A percentile compares a stretch with the other conserved stretches of the same genome.
These are phyloP conservation scores for Diorhabda elongata DNA, from an alignment of 1,140 invertebrate genomes.

Conservation along the genomic window DNA sequence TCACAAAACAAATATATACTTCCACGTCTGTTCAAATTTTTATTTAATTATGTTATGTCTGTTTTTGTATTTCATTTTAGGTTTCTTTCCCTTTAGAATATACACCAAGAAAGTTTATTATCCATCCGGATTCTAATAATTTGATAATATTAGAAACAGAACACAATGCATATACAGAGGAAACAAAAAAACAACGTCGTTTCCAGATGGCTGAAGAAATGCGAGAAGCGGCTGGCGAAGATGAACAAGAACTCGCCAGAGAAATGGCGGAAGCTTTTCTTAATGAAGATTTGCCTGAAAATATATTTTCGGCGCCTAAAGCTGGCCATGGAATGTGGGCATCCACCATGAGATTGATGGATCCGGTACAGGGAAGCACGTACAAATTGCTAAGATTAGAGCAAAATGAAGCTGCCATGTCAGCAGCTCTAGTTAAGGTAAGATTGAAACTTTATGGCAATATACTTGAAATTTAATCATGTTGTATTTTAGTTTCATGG, in stretches of 20 bases:
- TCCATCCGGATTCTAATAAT: slow-evolving; percentile 90
- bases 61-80: slow-evolving; percentile 18
- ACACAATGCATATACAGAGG: slow-evolving; percentile 97
- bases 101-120: slow-evolving; percentile 92
- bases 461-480: neutral
- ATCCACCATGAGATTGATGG: slow-evolving; percentile 86
- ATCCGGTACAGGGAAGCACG: slow-evolving; percentile 78
- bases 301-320: slow-evolving; percentile 91
- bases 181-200: slow-evolving; percentile 89
- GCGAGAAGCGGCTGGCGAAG: slow-evolving; percentile 91
- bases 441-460: neutral
- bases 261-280: slow-evolving; percentile 97
- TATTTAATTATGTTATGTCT: too few species aligned
- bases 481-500: slow-evolving; percentile 32
- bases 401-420: slow-evolving; percentile 92
- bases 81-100: slow-evolving; percentile 87
- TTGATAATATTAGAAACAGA: slow-evolving; percentile 94
- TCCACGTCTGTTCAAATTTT: too few species aligned
- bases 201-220: slow-evolving; percentile 88
- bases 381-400: slow-evolving; percentile 78
- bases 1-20: too few species aligned
- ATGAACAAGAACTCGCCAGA: slow-evolving; percentile 89
- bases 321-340: slow-evolving; percentile 97
- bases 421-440: slow-evolving; percentile 64
- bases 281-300: slow-evolving; percentile 90